phyloP scores from a whole-genome alignment of 2,797 vertebrate genomes.

The Pangasius sanitwongsei region DNA sequence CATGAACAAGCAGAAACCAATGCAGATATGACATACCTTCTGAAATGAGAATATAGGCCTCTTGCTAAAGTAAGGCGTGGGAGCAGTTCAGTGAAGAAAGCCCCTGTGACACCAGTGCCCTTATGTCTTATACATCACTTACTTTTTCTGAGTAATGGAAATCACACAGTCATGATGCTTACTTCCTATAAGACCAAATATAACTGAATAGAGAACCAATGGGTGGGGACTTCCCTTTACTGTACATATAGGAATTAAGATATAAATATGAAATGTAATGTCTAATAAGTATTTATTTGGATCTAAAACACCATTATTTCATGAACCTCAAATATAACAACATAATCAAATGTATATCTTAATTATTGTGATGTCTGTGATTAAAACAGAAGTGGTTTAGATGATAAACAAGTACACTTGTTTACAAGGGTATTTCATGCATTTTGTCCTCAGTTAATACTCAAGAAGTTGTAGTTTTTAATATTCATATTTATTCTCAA shows the following conservation, averaged over 20 bases:
- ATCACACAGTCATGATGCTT: slow-evolving; percentile 39
- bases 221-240: slow-evolving; percentile 57
- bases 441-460: background rate
- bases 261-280: background rate
- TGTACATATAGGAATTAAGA: slow-evolving; percentile 19
- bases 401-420: background rate
- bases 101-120: background rate
- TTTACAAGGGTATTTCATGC: background rate
- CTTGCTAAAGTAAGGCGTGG: background rate
- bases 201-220: slow-evolving; percentile 23
- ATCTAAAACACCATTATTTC: background rate
- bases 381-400: background rate
- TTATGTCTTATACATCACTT: slow-evolving; percentile 24
- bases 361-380: no score
- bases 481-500: background rate
- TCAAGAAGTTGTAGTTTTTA: background rate
- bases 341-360: background rate
- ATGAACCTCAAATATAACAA: background rate
- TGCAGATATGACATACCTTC: slow-evolving; percentile 6
- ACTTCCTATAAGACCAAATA: slow-evolving; percentile 45
- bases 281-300: background rate
- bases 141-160: slow-evolving; percentile 27
- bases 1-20: background rate
- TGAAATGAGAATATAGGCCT: slow-evolving; percentile 6
- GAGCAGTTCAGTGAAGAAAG: slow-evolving; percentile 10